phyloP scores from a whole-genome alignment of 2,888 invertebrate genomes.

The Erebia epiphron region DNA sequence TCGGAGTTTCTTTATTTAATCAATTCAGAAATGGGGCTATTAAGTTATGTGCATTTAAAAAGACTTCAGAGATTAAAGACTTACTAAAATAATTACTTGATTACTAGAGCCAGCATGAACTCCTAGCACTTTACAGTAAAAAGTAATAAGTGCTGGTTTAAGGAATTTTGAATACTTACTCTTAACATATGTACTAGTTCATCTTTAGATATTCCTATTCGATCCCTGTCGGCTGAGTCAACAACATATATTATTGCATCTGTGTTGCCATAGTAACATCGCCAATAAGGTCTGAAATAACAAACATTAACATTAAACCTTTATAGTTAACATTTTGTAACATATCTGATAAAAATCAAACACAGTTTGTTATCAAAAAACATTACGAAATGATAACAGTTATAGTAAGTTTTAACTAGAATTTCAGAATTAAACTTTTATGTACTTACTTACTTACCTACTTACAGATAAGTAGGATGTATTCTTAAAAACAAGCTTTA shows the following conservation, averaged over 20 bases:
- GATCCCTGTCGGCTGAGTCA: constrained; percentile 98
- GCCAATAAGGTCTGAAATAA: constrained; percentile 96
- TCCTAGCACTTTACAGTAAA: too few relatives aligned
- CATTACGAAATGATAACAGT: constrained; percentile 3
- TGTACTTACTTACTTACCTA: too few relatives aligned
- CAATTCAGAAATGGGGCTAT: too few relatives aligned
- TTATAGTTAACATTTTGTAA: neutral
- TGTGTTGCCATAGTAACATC: constrained; percentile 99
- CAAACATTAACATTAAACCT: constrained; percentile 13
- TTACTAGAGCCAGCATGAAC: too few relatives aligned
- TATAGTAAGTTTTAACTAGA: neutral
- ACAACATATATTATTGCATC: constrained; percentile 99
- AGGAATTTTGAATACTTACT: constrained; percentile 79
- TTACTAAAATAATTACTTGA: too few relatives aligned
- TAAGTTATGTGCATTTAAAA: too few relatives aligned
- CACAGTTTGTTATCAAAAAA: constrained; percentile 3
- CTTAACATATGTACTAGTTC: constrained; percentile 98
- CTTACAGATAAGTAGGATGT: too few relatives aligned
- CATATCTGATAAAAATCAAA: constrained; percentile 2
- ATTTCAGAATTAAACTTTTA: neutral
- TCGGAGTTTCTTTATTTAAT: too few relatives aligned
- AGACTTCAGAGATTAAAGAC: too few relatives aligned
- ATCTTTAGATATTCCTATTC: constrained; percentile 99
- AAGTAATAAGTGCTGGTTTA: too few relatives aligned
- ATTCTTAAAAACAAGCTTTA: too few relatives aligned